Evolutionary conservation across 35 echinoderm and acorn worm genomes (phyloP), one percentile per base, ranked within the genome.

Genomic region (Ptychodera flava): DNA sequence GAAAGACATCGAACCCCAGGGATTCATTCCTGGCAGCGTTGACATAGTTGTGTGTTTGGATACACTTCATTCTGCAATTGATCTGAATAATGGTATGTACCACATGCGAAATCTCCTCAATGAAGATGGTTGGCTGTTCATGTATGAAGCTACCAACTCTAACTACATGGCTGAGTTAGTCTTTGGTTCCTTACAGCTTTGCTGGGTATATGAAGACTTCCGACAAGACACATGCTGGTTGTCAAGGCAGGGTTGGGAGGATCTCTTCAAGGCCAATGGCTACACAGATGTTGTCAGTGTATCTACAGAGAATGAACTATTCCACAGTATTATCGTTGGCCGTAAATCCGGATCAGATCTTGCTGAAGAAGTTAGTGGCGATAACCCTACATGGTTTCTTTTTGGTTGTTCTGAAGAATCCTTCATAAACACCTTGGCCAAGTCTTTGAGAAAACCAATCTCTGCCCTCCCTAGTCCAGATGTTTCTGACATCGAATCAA

Each of bases 181-280:
- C 1, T 97, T 97, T n/a, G n/a, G n/a, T n/a, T n/a, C n/a, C n/a
- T n/a, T n/a, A n/a, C n/a, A n/a, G n/a, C n/a, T n/a, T n/a, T n/a
- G n/a, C n/a, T n/a, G n/a, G n/a, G n/a, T n/a, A n/a, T n/a, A n/a
- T n/a, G n/a, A n/a, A n/a, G n/a, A 97, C 53, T 85, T 89, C 76
- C 86, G 95, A 78, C 88, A 86, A 64, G 89, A 92, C 84, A 88
- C 89, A 16, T 97, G 95, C 83, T 97, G 95, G 95, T 33, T 91
- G 86, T 64, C 85, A 33, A 78, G 84, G 31, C 31, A 91, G 2
- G 89, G 78, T 1, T 97, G 95, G 95, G 33, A 83, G 80, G 79
- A 91, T 1, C 82, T 83, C 0, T 77, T 97, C 34, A 78, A 16
- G 16, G 64, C 91, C 16, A 82, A 88, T 85, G 95, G 95, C 16